phyloP scores from a whole-genome alignment of 2,797 vertebrate genomes.

The Staurois parvus region DNA sequence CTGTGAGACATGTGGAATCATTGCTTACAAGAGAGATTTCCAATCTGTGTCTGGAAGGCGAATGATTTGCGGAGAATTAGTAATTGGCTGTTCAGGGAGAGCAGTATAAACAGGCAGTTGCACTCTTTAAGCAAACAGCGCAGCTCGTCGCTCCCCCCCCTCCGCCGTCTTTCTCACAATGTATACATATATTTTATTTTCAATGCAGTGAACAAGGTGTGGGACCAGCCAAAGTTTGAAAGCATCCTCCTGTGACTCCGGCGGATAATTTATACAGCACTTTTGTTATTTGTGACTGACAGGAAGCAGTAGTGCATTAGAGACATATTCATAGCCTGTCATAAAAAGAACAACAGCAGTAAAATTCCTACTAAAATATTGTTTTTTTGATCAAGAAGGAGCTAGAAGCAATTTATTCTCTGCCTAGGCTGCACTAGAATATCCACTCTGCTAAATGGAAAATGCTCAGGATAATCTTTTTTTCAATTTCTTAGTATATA shows the following conservation, averaged over 20 bases:
- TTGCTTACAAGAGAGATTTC: conserved; percentile 24
- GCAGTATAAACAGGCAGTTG: background rate
- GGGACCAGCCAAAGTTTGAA: background rate
- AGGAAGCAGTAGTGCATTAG: background rate
- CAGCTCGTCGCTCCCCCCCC: background rate
- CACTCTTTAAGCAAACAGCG: conserved; percentile 10
- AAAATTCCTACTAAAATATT: background rate
- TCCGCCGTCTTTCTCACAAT: background rate
- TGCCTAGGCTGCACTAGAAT: conserved; percentile 8
- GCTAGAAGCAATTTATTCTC: conserved; percentile 10
- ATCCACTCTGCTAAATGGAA: conserved; percentile 28
- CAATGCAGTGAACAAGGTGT: conserved; percentile 2
- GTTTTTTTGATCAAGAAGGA: conserved; percentile 12
- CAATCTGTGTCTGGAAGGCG: conserved; percentile 3
- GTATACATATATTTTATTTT: conserved; percentile 17
- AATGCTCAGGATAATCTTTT: conserved; percentile 2
- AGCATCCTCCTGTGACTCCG: background rate
- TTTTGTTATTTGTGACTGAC: conserved; percentile 31
- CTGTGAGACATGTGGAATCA: conserved; percentile 9
- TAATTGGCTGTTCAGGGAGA: conserved; percentile 49
- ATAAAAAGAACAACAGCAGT: background rate
- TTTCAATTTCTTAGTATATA: conserved; percentile 33
- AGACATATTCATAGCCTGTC: background rate
- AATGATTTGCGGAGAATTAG: conserved; percentile 38
- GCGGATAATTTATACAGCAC: conserved; percentile 1